Conservation (phyloP, 2,888 invertebrate species). For the Drosophila ustulata region DNA sequence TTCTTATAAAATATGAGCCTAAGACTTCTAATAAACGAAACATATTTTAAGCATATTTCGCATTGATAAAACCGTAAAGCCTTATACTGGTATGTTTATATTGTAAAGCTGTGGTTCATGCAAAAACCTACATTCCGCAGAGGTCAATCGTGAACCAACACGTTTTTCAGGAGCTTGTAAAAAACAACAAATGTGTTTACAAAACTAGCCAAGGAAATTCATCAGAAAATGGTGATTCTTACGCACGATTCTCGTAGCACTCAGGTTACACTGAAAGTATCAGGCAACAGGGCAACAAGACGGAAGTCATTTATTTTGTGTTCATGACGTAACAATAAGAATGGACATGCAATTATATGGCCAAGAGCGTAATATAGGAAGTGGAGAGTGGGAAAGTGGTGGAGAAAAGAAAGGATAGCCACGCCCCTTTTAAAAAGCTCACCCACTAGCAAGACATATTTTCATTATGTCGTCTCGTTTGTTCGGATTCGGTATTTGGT, state of each 20-base stretch:
- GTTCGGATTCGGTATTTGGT: conserved; percentile 44
- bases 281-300: conserved; percentile 18
- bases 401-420: background rate
- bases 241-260: conserved; percentile 32
- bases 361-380: conserved; percentile 2
- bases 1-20: too few species aligned
- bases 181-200: conserved; percentile 21
- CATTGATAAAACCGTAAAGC: background rate
- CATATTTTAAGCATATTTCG: too few species aligned
- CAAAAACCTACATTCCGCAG: background rate
- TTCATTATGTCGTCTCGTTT: conserved; percentile 36
- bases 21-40: too few species aligned
- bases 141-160: background rate
- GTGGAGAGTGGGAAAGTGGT: background rate
- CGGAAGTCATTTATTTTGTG: conserved; percentile 66
- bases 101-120: background rate
- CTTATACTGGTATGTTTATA: background rate
- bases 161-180: too few species aligned
- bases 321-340: conserved; percentile 61
- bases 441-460: conserved; percentile 24
- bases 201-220: conserved; percentile 27
- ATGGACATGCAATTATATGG: conserved; percentile 57
- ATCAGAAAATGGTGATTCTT: conserved; percentile 32
- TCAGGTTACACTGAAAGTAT: conserved; percentile 14
- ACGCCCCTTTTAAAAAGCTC: conserved; percentile 5